A percentile compares a stretch with the other conserved stretches of the same genome.
phyloP scores from a whole-genome alignment of 2,888 invertebrate species.

The Caenorhabditis sp. region DNA sequence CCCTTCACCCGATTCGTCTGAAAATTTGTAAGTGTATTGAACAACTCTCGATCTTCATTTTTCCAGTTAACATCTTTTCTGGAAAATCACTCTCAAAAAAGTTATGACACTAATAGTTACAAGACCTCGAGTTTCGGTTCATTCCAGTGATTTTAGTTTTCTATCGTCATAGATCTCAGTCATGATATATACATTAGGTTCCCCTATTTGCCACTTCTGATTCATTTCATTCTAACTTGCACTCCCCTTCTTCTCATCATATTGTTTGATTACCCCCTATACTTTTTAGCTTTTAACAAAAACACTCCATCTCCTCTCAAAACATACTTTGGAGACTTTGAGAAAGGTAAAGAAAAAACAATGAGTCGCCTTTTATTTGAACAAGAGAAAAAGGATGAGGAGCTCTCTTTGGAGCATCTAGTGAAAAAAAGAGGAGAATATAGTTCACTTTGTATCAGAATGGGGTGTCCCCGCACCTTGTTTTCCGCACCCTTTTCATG shows the following conservation, averaged over 20 bases:
- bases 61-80: no score
- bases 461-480: conserved; percentile 11
- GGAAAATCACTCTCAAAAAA: no score
- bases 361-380: conserved; percentile 27
- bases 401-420: conserved; percentile 9
- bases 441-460: conserved; percentile 25
- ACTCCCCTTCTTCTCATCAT: not conserved
- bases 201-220: not conserved
- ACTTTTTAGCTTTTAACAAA: not conserved
- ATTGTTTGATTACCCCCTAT: conserved; percentile 17
- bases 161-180: no score
- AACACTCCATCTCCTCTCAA: no score
- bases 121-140: not conserved
- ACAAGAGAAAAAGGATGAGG: conserved; percentile 8
- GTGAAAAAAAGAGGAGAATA: conserved; percentile 9
- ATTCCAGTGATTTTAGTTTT: not conserved
- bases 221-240: not conserved
- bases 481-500: conserved; percentile 24
- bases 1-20: no score
- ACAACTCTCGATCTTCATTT: no score
- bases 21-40: no score
- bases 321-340: conserved; percentile 48
- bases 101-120: no score
- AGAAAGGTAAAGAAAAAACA: conserved; percentile 1
- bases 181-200: not conserved